Base-by-base conservation (phyloP, 2,113 vertebrate species). In the Microtus oregoni region DNA sequence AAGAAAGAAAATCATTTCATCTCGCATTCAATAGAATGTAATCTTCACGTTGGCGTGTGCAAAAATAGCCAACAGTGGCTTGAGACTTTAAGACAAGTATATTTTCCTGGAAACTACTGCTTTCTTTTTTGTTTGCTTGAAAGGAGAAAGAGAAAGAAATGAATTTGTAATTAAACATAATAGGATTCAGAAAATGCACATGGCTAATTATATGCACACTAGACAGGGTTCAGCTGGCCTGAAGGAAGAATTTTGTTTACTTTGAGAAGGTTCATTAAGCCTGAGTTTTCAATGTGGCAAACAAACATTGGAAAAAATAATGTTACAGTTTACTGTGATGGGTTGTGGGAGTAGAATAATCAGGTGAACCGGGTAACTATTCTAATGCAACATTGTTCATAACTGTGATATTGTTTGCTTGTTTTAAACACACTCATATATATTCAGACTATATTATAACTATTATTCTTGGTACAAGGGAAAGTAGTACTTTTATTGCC, bases 211-310 rank as follows among this genome's bases (percentile, higher is more conserved):
- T 44, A 58, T 78, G 24, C 32, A 86, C 15, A 44, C 38, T 78
- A 89, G 67, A 58, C 38, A 90, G 77, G 17, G n/a, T 91, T 86
- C 86, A 87, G 44, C 55, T 78, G 61, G 55, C 85, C 41, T 83
- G 55, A 91, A 91, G 72, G 41, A 87, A 87, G 14, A 63, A 44
- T 92, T 94, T 96, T 89, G 61, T 94, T 97, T 86, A 82, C n/a
- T 97, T 97, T 91, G 76, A 81, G 68, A 96, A 95, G 77, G 30
- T 67, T 73, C 68, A 92, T 88, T 95, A 96, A 90, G 75, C n/a
- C 17, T 26, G 4, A 32, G 15, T 87, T 95, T 93, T 73, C n/a
- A 50, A 82, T 61, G 30, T 32, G 78, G n/a, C 81, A 5, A 75
- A 89, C 55, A 94, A 92, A 94, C 55, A 92, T 85, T 93, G 91